Evolutionary conservation across 2,113 vertebrate genomes (phyloP), one percentile per base, ranked within the genome.

Genomic region (Saccopteryx leptura): DNA sequence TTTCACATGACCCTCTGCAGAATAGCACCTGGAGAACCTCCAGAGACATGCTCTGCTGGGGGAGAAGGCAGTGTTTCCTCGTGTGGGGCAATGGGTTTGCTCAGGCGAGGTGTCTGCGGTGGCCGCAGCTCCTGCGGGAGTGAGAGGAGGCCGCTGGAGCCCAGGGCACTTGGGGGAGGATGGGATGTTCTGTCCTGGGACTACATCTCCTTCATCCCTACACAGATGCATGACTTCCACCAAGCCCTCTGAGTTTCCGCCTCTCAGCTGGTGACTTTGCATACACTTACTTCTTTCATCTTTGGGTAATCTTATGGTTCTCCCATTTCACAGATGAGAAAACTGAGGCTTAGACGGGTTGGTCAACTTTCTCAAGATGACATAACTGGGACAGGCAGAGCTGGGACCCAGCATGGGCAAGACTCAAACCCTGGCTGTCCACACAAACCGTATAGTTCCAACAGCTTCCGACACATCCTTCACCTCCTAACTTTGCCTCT

Each of bases 371-470:
- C 48, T 2, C 8, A 56, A 26, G 52, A 31, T 11, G 17, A 8
- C n/a, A 26, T 33, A 50, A 18, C 24, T 8, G 9, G 17, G 17
- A 46, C 74, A 1, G 4, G 9, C 28, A 7, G 17, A 19, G 33
- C 11, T 4, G 24, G 68, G 11, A 24, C 56, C 48, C 2, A 1
- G 3, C 4, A 5, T 75, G 26, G 31, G 48, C 14, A 24, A 31
- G 74, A 54, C 24, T 63, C 58, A 63, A 19, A 82, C 26, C 65
- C 54, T 6, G 2, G 2, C 4, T 2, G n/a, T 4, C 17, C 0
- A 1, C 31, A 3, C 8, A 4, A 12, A 10, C 13, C 11, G 1
- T 39, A 0, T 14, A 0, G 24, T 13, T 7, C 31, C n/a, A 19
- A 28, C 28, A 18, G 31, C 9, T 74, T 19, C 86, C 68, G 26